phyloP scores from a whole-genome alignment of 2,113 vertebrate species.

The Mustela nigripes region DNA sequence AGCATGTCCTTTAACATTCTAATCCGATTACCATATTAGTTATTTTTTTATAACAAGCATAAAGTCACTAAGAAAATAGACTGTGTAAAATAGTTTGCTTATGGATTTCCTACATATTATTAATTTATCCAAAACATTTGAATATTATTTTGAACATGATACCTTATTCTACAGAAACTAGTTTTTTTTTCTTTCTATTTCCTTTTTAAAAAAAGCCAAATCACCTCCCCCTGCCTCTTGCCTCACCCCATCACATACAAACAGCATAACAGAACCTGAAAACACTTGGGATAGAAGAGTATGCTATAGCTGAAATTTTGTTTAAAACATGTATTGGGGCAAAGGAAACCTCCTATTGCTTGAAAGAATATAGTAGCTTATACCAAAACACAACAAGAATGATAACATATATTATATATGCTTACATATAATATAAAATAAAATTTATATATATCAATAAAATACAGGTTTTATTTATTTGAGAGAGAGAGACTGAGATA shows the following conservation, averaged over 20 bases:
- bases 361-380: background rate
- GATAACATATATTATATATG: background rate
- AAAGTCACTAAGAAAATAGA: background rate
- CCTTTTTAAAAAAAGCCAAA: background rate
- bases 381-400: background rate
- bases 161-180: background rate
- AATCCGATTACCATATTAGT: background rate
- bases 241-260: fast-evolving
- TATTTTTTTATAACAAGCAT: background rate
- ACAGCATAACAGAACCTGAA: background rate
- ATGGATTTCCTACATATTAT: background rate
- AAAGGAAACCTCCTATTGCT: background rate
- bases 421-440: no score
- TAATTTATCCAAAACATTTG: background rate
- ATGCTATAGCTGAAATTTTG: background rate
- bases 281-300: background rate
- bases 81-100: background rate
- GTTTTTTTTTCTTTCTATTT: background rate
- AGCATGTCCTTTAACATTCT: background rate
- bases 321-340: background rate
- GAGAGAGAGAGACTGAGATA: no score
- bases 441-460: no score
- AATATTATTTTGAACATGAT: background rate
- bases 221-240: background rate
- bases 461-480: no score